Evolutionary conservation across 2,797 vertebrate genomes (phyloP).

Genomic region (Karalla daura): DNA sequence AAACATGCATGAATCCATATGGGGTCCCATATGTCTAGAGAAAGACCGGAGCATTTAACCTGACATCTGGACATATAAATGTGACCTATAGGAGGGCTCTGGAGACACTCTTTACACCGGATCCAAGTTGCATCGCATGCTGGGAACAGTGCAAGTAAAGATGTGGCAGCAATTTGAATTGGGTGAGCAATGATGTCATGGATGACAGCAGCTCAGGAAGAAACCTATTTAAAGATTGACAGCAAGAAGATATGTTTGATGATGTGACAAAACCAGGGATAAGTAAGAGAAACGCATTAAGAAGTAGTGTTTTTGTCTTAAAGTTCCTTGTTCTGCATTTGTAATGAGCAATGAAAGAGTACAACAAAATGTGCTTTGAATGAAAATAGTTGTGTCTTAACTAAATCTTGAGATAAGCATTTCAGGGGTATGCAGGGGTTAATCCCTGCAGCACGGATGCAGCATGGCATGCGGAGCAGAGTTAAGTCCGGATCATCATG

Average conservation of each 20-base stretch:
- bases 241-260: neutral
- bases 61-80: neutral
- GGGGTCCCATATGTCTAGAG: neutral
- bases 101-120: neutral
- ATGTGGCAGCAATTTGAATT: neutral
- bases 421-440: neutral
- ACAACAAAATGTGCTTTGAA: too few species aligned
- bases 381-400: neutral
- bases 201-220: neutral
- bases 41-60: neutral
- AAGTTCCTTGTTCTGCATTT: too few species aligned
- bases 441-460: conserved; percentile 25
- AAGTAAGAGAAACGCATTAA: neutral
- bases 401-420: conserved; percentile 24
- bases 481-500: conserved; percentile 21
- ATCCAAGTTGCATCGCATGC: neutral
- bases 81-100: neutral
- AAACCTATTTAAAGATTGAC: neutral
- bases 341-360: too few species aligned
- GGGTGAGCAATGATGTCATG: neutral
- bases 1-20: too few species aligned
- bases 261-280: neutral
- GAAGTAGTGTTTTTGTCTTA: neutral
- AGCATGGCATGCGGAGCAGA: conserved; percentile 11
- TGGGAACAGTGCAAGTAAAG: neutral